These are phyloP conservation scores for Diachrysia chrysitis DNA, from an alignment of 2,888 invertebrate genomes.

Conservation along the genomic window DNA sequence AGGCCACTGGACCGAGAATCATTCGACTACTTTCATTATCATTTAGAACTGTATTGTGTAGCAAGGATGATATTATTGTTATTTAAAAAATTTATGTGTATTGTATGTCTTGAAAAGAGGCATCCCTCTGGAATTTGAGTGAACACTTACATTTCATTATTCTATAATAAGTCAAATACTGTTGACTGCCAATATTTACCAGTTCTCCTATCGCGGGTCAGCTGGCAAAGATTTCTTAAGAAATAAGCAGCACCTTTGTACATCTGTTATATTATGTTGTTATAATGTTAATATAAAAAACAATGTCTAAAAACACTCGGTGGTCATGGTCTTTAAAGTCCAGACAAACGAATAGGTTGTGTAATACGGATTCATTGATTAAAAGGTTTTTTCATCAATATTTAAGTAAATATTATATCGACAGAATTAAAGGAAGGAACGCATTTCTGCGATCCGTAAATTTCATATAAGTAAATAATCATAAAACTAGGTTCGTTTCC, in stretches of 20 bases:
- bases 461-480: not conserved
- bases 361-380: not conserved
- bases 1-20: not conserved
- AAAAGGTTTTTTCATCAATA: not conserved
- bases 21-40: constrained; percentile 4
- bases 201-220: too few species aligned
- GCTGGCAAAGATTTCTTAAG: too few species aligned
- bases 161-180: too few species aligned
- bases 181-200: too few species aligned
- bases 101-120: not conserved
- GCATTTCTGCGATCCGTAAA: not conserved
- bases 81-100: not conserved
- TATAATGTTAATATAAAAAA: too few species aligned
- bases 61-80: not conserved
- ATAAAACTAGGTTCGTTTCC: constrained; percentile 2
- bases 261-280: too few species aligned
- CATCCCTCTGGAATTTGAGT: too few species aligned
- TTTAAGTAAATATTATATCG: not conserved
- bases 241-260: too few species aligned
- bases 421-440: not conserved
- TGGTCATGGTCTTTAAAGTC: too few species aligned
- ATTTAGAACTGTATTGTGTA: not conserved
- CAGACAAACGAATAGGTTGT: too few species aligned
- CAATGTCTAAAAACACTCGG: too few species aligned
- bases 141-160: too few species aligned